These are phyloP conservation scores for Polylopha cassiicola DNA, from an alignment of 2,888 invertebrate genomes.

Conservation along the genomic window DNA sequence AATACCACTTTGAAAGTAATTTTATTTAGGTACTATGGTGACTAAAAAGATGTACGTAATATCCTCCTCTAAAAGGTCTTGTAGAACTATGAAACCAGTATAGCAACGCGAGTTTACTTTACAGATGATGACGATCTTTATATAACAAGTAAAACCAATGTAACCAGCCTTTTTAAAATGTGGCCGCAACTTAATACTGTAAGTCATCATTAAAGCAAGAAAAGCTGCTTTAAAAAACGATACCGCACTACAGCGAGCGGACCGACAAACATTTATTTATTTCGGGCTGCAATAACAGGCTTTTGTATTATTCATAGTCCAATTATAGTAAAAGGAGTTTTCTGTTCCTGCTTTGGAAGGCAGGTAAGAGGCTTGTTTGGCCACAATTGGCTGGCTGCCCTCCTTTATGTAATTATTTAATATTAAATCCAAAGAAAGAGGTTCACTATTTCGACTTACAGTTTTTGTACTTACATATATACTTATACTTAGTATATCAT, in stretches of 20 bases:
- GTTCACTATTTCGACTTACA: no score
- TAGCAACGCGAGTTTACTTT: no score
- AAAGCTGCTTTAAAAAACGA: conserved; percentile 22
- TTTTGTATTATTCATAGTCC: conserved; percentile 77
- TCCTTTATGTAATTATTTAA: conserved; percentile 58
- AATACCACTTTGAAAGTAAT: no score
- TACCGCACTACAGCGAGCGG: conserved; percentile 28
- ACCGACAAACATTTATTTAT: conserved; percentile 47
- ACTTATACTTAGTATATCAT: no score
- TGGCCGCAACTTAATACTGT: neutral
- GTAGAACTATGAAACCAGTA: no score
- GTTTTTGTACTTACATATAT: no score
- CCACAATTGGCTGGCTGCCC: conserved; percentile 47
- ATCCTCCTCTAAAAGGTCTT: no score
- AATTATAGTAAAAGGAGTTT: conserved; percentile 75
- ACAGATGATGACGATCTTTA: no score
- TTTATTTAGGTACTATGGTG: no score
- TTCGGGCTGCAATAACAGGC: conserved; percentile 67
- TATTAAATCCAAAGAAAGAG: conserved; percentile 52
- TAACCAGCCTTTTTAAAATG: no score
- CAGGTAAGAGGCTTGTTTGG: conserved; percentile 19
- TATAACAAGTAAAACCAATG: no score
- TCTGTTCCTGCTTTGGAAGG: conserved; percentile 43
- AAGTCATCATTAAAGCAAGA: conserved; percentile 9
- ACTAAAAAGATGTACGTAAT: no score